Percentiles rank a stretch among this genome's conserved stretches.
These are phyloP conservation scores for human DNA, from an alignment of 2,113 vertebrate genomes.

Conservation along the genomic window GRCh38 chr14:66776501-66777000, in stretches of 20 bases:
- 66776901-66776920: too few species aligned
- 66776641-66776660: neutral
- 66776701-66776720: neutral
- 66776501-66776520: slow-evolving; percentile 99
- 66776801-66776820: neutral
- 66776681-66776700: neutral
- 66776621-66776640: neutral
- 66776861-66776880: neutral
- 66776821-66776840: slow-evolving; percentile 10
- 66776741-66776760: slow-evolving; percentile 7
- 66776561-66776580: neutral
- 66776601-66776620: slow-evolving; percentile 15
- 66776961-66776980: too few species aligned
- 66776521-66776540: slow-evolving; percentile 87
- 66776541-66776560: neutral
- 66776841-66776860: neutral
- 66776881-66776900: neutral
- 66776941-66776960: too few species aligned
- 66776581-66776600: slow-evolving; percentile 41
- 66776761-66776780: slow-evolving; percentile 8
- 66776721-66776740: slow-evolving; percentile 6
- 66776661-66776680: neutral
- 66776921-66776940: too few species aligned
- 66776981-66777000: too few species aligned
- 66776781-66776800: neutral